phyloP scores from a whole-genome alignment of 2,113 vertebrate species.

The Polypterus bichir region DNA sequence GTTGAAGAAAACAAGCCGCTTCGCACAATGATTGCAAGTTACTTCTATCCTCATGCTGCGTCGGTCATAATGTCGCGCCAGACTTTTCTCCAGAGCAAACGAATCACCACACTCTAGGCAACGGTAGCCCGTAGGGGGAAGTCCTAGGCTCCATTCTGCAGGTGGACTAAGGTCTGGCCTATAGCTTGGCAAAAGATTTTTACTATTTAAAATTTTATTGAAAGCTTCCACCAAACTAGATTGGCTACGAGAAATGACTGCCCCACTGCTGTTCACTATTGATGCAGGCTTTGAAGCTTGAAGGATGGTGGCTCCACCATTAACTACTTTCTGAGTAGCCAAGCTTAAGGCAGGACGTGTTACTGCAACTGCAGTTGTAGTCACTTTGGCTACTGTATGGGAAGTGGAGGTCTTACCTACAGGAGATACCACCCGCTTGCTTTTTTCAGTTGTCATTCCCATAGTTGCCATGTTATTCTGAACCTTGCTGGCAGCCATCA shows the following conservation, averaged over 20 bases:
- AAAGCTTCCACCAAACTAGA: conserved; percentile 88
- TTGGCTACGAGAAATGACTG: conserved; percentile 79
- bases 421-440: conserved; percentile 36
- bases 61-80: conserved; percentile 81
- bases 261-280: conserved; percentile 50
- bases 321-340: conserved; percentile 53
- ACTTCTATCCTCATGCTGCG: conserved; percentile 91
- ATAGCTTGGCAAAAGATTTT: conserved; percentile 82
- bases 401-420: conserved; percentile 28
- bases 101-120: conserved; percentile 88
- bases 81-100: conserved; percentile 82
- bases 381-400: neutral
- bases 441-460: conserved; percentile 26
- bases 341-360: conserved; percentile 21
- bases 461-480: conserved; percentile 57
- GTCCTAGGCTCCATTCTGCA: conserved; percentile 61
- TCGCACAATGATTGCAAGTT: conserved; percentile 90
- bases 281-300: conserved; percentile 47
- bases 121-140: conserved; percentile 68
- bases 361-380: neutral
- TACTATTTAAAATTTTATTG: conserved; percentile 92
- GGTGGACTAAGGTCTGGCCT: conserved; percentile 71
- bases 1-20: conserved; percentile 92
- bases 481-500: conserved; percentile 57
- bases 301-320: conserved; percentile 42